Conservation (phyloP, 2,797 vertebrate genomes). For the Orestias chungarensis region DNA sequence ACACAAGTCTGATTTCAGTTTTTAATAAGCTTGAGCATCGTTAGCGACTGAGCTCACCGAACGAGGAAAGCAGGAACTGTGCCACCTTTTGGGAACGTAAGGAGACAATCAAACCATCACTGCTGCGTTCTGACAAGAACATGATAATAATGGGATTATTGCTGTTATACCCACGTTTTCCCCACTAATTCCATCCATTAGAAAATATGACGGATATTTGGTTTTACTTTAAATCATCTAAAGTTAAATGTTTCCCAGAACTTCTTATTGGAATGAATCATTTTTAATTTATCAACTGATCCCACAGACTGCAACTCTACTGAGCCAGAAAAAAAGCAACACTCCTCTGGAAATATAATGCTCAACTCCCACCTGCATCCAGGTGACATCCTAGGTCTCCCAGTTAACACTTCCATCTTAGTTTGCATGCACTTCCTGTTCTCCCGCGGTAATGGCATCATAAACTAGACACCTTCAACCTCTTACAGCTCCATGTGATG, state of each 20-base stretch:
- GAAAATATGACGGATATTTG: background rate
- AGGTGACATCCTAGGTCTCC: conserved; percentile 10
- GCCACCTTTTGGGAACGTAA: conserved; percentile 30
- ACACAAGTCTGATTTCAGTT: conserved; percentile 16
- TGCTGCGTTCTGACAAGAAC: conserved; percentile 5
- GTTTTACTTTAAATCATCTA: background rate
- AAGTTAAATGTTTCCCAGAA: conserved; percentile 7
- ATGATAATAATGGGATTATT: background rate
- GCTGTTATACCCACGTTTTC: background rate
- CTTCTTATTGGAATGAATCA: conserved; percentile 16
- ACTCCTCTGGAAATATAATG: background rate
- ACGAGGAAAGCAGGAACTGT: conserved; percentile 52
- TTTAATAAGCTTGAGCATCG: conserved; percentile 19
- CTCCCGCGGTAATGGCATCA: conserved; percentile 30
- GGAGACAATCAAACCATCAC: conserved; percentile 28
- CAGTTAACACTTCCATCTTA: conserved; percentile 6
- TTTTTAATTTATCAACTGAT: too few species aligned
- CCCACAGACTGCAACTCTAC: too few species aligned
- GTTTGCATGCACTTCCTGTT: conserved; percentile 2
- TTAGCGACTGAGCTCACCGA: conserved; percentile 24
- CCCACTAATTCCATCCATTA: background rate
- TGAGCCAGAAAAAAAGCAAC: background rate
- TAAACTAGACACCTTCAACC: conserved; percentile 1
- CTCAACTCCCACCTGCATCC: background rate
- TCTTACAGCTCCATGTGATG: conserved; percentile 11